Conservation (phyloP, 2,888 invertebrate species). For the Parochlus steinenii region DNA sequence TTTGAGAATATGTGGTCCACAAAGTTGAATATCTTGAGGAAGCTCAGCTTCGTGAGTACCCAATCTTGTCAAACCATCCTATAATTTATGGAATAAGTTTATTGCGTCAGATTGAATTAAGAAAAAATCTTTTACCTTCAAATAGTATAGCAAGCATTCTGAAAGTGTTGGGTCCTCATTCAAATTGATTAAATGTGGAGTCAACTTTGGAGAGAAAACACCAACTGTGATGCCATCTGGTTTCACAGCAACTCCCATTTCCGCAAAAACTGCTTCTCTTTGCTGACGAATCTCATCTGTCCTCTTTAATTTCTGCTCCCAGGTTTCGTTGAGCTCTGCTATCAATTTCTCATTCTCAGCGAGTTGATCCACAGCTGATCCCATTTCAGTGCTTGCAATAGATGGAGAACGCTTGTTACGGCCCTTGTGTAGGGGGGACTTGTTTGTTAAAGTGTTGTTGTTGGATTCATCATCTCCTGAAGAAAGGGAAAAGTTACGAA, state of each 20-base stretch:
- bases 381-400: slow-evolving; percentile 74
- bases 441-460: slow-evolving; percentile 33
- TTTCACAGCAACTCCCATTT: slow-evolving; percentile 94
- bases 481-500: too few species aligned
- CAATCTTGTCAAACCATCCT: slow-evolving; percentile 69
- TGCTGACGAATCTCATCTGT: slow-evolving; percentile 92
- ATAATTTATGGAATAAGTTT: too few species aligned
- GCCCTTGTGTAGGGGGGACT: slow-evolving; percentile 27
- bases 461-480: slow-evolving; percentile 40
- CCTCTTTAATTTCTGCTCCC: slow-evolving; percentile 96
- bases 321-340: slow-evolving; percentile 97
- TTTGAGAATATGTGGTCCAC: slow-evolving; percentile 82
- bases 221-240: slow-evolving; percentile 96
- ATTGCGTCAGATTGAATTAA: too few species aligned
- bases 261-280: slow-evolving; percentile 91
- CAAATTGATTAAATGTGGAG: slow-evolving; percentile 94
- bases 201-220: slow-evolving; percentile 97
- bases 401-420: slow-evolving; percentile 24
- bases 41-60: slow-evolving; percentile 80
- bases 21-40: slow-evolving; percentile 88
- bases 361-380: slow-evolving; percentile 90
- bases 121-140: slow-evolving; percentile 59
- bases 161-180: slow-evolving; percentile 99
- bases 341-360: slow-evolving; percentile 98
- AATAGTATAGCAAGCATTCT: slow-evolving; percentile 95